Percentiles rank a stretch among this genome's conserved stretches.
Evolutionary conservation across 2,797 vertebrate species (phyloP).

Genomic region (Micrastur ruficollis): DNA sequence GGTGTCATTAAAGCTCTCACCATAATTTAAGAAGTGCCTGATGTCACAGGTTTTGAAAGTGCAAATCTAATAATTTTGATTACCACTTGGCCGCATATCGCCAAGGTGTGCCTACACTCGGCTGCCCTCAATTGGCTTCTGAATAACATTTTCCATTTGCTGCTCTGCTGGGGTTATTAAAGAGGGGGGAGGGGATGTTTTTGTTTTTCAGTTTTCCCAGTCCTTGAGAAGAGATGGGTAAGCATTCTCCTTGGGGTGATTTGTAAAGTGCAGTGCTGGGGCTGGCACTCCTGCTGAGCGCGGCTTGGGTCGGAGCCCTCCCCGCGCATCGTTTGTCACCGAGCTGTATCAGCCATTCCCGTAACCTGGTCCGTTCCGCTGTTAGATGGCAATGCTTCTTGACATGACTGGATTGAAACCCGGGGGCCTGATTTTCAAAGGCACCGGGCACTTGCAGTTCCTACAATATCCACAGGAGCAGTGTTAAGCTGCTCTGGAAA

Average conservation of each 20-base stretch:
- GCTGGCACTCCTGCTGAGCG: not conserved
- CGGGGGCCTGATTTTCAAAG: not conserved
- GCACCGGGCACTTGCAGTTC: not conserved
- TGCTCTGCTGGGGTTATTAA: not conserved
- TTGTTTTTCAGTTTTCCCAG: not conserved
- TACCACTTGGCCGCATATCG: not conserved
- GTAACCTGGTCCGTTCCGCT: not conserved
- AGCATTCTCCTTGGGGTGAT: conserved; percentile 22
- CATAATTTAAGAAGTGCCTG: not conserved
- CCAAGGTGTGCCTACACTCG: not conserved
- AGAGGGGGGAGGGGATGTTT: not conserved
- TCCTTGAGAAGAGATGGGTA: conserved; percentile 39
- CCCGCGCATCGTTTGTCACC: not conserved
- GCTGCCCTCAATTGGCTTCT: not conserved
- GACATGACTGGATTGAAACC: not conserved
- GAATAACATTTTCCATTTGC: not conserved
- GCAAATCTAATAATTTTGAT: not conserved
- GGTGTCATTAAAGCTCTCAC: not conserved
- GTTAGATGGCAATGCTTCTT: not conserved
- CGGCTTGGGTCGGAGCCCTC: not conserved
- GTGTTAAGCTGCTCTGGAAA: not conserved
- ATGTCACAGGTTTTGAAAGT: not conserved
- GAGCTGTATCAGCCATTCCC: not conserved
- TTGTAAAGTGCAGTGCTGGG: conserved; percentile 12
- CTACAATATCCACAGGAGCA: not conserved